These are phyloP conservation scores for Drosophila mercatorum DNA, from an alignment of 2,888 invertebrate species.

Conservation along the genomic window DNA sequence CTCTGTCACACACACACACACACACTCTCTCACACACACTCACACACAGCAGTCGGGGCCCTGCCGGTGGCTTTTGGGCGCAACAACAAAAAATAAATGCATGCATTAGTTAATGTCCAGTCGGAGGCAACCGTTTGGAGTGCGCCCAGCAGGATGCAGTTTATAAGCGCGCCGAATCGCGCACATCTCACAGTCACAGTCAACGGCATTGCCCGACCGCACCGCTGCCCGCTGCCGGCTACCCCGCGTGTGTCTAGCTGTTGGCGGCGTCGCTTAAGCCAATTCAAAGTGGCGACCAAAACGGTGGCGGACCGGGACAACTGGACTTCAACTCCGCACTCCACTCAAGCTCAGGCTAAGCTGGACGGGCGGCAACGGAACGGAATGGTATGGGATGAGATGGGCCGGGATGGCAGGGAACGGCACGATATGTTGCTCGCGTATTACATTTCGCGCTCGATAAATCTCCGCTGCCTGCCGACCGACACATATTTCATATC, in stretches of 20 bases:
- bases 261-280: constrained; percentile 79
- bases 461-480: constrained; percentile 83
- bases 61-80: constrained; percentile 34
- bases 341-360: constrained; percentile 12
- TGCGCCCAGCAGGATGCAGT: constrained; percentile 77
- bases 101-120: constrained; percentile 79
- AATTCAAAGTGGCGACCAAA: constrained; percentile 75
- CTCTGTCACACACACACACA: constrained; percentile 29
- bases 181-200: constrained; percentile 45
- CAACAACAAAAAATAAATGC: constrained; percentile 68
- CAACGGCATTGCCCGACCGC: constrained; percentile 11
- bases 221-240: neutral
- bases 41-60: neutral
- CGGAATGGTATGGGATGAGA: constrained; percentile 27
- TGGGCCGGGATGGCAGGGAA: constrained; percentile 4
- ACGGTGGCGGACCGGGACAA: constrained; percentile 61
- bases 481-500: constrained; percentile 80
- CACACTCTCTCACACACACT: neutral
- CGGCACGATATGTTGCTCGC: constrained; percentile 64
- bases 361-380: constrained; percentile 20
- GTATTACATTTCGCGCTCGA: constrained; percentile 85
- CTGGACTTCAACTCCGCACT: constrained; percentile 29
- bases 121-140: constrained; percentile 68
- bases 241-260: neutral
- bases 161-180: constrained; percentile 79